Evolutionary conservation across 2,797 vertebrate genomes (phyloP).

Genomic region (Aeoliscus strigatus): DNA sequence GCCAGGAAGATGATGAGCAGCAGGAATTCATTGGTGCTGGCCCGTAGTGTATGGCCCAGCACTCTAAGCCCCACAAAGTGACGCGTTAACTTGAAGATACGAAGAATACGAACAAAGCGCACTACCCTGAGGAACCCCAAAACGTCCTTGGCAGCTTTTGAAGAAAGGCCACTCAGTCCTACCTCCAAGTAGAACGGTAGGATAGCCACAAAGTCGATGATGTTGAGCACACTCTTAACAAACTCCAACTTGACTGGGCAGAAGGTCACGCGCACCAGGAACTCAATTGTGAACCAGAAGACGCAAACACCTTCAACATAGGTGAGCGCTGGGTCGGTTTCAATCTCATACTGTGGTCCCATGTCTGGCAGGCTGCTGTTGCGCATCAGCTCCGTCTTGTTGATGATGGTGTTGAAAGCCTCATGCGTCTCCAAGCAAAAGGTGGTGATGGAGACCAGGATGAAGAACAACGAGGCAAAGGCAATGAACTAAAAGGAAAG

Average conservation of each 20-base stretch:
- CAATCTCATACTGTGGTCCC: conserved; percentile 94
- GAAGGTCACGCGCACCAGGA: conserved; percentile 96
- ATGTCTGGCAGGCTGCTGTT: conserved; percentile 85
- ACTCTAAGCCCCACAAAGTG: conserved; percentile 98
- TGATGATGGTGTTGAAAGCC: conserved; percentile 97
- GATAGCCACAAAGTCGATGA: conserved; percentile 99
- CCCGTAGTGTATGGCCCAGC: conserved; percentile 93
- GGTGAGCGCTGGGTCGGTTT: conserved; percentile 95
- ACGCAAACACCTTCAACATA: conserved; percentile 98
- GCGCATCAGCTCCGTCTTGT: conserved; percentile 81
- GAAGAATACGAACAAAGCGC: conserved; percentile 95
- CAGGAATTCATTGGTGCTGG: conserved; percentile 98
- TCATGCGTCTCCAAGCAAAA: conserved; percentile 99
- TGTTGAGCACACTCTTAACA: conserved; percentile 95
- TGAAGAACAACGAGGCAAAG: conserved; percentile 98
- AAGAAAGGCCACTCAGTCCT: conserved; percentile 93
- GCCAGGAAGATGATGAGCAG: conserved; percentile 99
- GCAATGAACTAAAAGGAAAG: conserved; percentile 88
- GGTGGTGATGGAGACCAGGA: conserved; percentile 98
- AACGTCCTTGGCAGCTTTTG: conserved; percentile 97
- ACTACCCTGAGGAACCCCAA: conserved; percentile 97
- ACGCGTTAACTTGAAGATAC: conserved; percentile 98
- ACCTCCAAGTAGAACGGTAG: conserved; percentile 99
- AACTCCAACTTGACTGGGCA: conserved; percentile 97
- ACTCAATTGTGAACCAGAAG: conserved; percentile 99